Evolutionary conservation across 2,888 invertebrate genomes (phyloP), one percentile per base, ranked within the genome.

Genomic region (Julus scanicus): DNA sequence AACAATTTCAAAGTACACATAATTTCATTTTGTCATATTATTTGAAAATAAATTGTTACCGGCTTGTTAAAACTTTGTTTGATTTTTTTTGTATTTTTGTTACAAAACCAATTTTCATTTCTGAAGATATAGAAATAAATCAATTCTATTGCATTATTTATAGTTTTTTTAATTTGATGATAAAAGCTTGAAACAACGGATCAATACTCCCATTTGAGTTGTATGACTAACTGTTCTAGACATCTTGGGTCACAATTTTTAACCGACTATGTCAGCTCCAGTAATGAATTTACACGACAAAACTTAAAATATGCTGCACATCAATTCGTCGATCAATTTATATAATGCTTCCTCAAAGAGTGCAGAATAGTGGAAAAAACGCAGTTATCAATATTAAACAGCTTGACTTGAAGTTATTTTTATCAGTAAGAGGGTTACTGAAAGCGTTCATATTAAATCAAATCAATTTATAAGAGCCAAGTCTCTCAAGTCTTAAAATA

Each of bases 121-220:
- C 8, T 11, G 20, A 71, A 71, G 71, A 71, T 29, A 71, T 9
- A 71, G 5, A 71, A 17, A 29, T 29, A 5, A 71, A 71, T 29
- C 71, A 20, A 71, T 71, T 71, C 71, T 20, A 29, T 29, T n/a
- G 71, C 71, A 29, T 71, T 71, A 71, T 71, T 17, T 71, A 71
- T 29, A 20, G 17, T 11, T 0, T 20, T 71, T 71, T 71, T 71
- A 29, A 29, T 29, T 71, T 71, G 71, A 71, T 29, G 71, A 29
- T 29, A 71, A 9, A 71, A 71, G n/a, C 71, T 29, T 6, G 9
- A 29, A 71, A 29, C 29, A 1, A 71, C 5, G 17, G 20, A 71
- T 71, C 71, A 29, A 71, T 29, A 71, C 29, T 29, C 1, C 5
- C 29, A 71, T n/a, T 71, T 8, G 4, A 29, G 8, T 71, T 9